Base-by-base conservation (phyloP, 2,888 invertebrate species). In the Melinopterus prodromus region DNA sequence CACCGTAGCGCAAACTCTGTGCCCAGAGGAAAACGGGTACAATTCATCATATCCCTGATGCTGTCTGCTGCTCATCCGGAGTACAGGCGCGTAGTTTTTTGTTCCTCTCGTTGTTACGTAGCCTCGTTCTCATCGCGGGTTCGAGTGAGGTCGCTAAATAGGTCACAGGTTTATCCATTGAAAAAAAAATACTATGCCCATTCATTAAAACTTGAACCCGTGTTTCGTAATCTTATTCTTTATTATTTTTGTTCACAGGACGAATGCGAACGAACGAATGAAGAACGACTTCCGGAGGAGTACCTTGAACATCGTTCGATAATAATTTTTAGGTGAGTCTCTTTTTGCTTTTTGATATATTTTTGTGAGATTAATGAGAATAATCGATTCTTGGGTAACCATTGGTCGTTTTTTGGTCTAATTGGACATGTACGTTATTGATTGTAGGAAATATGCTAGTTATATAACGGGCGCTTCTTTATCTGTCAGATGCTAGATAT, bases 101-200 rank as follows among this genome's bases (percentile, higher is more conserved):
- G 6, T 38, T 53, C 12, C 53, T 12, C 53, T 53, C 7, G 9
- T 9, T 53, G 53, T 53, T 53, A 53, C 53, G 53, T 53, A 53
- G 53, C 53, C 12, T 53, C 53, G 53, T 53, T 53, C 53, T 53
- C 53, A 53, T 53, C 7, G 53, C 53, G 9, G 9, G 53, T 53
- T 53, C 9, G 53, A 53, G 53, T 53, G 53, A 53, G 53, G 53
- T 53, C 53, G 53, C 53, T 53, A 53, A 53, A 53, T 53, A 53
- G 53, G 53, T 53, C 53, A 53, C 53, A 53, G 53, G 53, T 53
- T 53, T 53, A 53, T 53, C 53, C 53, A 53, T 53, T 53, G 53
- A 53, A 53, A 53, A 53, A 53, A 53, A 53, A 53, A 53, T 53
- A 53, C 53, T 53, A 53, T 53, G 53, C 53, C 53, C 53, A 53